Base-by-base conservation (phyloP, 2,113 vertebrate genomes). In the Tetrao urogallus region DNA sequence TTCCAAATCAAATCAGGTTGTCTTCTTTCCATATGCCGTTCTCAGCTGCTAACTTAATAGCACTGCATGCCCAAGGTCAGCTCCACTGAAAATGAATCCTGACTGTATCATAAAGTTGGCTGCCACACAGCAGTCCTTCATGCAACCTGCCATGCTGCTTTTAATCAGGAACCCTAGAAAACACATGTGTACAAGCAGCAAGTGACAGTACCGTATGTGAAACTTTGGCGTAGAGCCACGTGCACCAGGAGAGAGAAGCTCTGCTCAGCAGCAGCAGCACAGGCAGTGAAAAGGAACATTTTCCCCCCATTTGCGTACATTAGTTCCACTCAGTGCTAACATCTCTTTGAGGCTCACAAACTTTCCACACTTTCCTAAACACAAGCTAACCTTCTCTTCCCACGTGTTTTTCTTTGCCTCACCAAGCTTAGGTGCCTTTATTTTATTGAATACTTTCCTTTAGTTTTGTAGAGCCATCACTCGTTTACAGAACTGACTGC, bases 161-260 rank as follows among this genome's bases (percentile, higher is more conserved):
- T 82, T 52, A 60, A 75, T 50, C 28, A 13, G 66, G 63, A 67
- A 8, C 48, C 63, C 58, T 32, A 65, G 28, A 52, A 16, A 54
- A 87, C 27, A 65, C 4, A 11, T 1, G 11, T 11, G 12, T 16
- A 36, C n/a, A 25, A 32, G 57, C 61, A 75, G 70, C 65, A 56
- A 79, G 34, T 11, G 4, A 2, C 13, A 32, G 50, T 24, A 64
- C 47, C 71, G 48, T 10, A 32, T 2, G 38, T 11, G 52, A 57
- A 18, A n/a, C 1, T 79, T 52, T 86, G 75, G 64, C 73, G 52
- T n/a, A 0, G 0, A 77, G 48, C 80, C 70, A 27, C 0, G 1
- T 12, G 28, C 32, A 11, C 48, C 69, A 27, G 36, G 30, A 77
- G 18, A 82, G 73, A 58, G 27, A 20, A 16, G 54, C 60, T 67